A percentile compares a stretch with the other conserved stretches of the same genome.
phyloP scores from a whole-genome alignment of 2,797 vertebrate species.

The Lepus oiostolus region DNA sequence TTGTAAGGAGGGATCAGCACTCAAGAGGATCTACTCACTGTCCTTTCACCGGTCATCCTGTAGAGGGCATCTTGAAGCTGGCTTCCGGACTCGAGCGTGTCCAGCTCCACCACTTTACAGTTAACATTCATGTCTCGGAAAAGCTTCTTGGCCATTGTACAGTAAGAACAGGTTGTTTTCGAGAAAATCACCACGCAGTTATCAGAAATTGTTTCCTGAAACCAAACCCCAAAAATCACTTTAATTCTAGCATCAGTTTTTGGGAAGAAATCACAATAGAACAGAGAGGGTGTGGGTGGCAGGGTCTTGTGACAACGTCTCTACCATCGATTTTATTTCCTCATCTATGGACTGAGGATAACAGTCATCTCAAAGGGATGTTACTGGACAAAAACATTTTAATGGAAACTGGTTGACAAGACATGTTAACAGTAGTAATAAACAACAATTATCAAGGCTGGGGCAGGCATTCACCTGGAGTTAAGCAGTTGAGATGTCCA shows the following conservation, averaged over 20 bases:
- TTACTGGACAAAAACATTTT: background rate
- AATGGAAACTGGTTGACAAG: background rate
- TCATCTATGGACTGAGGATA: background rate
- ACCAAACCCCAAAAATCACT: constrained; percentile 1
- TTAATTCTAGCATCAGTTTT: constrained; percentile 22
- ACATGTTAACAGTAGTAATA: background rate
- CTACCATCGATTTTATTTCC: background rate
- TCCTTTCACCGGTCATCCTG: constrained; percentile 94
- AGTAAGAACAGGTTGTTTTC: constrained; percentile 96
- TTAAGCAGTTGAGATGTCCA: too few species aligned
- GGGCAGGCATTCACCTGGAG: too few species aligned
- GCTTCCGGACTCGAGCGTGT: constrained; percentile 92
- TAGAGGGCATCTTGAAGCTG: constrained; percentile 94
- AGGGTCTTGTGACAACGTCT: background rate
- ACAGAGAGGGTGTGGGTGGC: background rate
- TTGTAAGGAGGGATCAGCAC: too few species aligned
- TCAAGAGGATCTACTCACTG: constrained; percentile 89
- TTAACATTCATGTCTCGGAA: constrained; percentile 94
- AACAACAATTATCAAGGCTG: background rate
- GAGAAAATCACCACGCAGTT: constrained; percentile 99
- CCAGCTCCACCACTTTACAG: constrained; percentile 95
- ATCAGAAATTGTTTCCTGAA: constrained; percentile 93
- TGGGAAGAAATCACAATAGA: background rate
- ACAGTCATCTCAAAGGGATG: background rate
- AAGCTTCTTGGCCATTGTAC: constrained; percentile 96